Evolutionary conservation across 2,113 vertebrate species (phyloP).

Genomic region (Isichthys henryi): DNA sequence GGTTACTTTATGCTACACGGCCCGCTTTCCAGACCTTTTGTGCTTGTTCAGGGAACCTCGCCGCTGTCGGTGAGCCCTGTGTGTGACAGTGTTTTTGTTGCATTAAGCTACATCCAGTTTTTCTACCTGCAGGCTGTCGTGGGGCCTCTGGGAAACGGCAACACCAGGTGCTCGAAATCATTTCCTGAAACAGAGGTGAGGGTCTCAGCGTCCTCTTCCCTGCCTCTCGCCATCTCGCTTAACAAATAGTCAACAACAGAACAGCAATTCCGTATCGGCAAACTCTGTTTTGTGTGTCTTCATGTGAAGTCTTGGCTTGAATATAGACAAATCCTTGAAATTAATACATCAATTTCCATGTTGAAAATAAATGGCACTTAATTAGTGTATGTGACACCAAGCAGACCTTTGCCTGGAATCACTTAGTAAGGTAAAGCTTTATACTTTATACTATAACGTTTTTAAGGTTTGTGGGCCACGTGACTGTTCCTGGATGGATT

Average conservation of each 20-base stretch:
- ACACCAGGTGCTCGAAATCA: conserved; percentile 3
- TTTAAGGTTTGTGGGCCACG: neutral
- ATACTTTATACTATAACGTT: neutral
- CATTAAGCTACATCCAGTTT: neutral
- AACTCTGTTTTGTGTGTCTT: neutral
- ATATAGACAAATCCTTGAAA: neutral
- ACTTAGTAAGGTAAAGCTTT: neutral
- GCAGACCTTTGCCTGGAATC: neutral
- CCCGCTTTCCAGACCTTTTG: neutral
- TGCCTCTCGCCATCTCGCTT: neutral
- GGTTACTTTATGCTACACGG: neutral
- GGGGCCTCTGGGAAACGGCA: neutral
- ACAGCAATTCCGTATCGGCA: neutral
- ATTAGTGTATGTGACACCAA: too few relatives aligned
- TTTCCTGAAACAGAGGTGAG: conserved; percentile 35
- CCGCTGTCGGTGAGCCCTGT: neutral
- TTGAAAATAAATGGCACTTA: neutral
- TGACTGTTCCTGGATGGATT: neutral
- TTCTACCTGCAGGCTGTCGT: conserved; percentile 18
- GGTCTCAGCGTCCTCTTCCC: neutral
- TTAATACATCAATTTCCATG: neutral
- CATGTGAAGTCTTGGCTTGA: neutral
- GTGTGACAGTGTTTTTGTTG: neutral
- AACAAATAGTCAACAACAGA: neutral
- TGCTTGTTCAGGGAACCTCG: neutral